Evolutionary conservation across 2,113 vertebrate genomes (phyloP), one percentile per base, ranked within the genome.

Genomic region (Phalacrocorax pelagicus): DNA sequence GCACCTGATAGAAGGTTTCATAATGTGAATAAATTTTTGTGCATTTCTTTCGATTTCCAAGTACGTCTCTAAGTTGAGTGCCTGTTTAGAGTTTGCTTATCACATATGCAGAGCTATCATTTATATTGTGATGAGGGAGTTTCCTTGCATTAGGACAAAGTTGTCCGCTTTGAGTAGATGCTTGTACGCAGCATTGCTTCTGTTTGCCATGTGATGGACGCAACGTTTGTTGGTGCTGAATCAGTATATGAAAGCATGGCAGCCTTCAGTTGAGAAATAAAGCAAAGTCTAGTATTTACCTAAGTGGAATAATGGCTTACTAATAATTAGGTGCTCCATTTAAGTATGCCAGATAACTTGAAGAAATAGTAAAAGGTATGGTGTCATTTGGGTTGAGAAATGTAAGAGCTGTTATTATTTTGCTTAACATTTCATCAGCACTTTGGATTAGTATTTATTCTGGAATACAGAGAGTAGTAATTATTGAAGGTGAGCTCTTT

Each of bases 391-490:
- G 15, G 10, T 79, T 96, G 72, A 59, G 82, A 88, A 85, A 90
- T 0, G 0, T 66, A 72, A 70, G 38, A 88, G 52, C 51, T 95
- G 69, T 21, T 67, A 63, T 78, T 95, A 36, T 40, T 95, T 92
- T 49, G 29, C 58, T 61, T 88, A 67, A 32, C 6, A 3, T 94
- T 94, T 95, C 69, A 36, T 95, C 30, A 81, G 66, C 34, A 19
- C 49, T 94, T 91, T 26, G 86, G 46, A 36, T 78, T 93, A 88
- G 52, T 88, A 38, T 74, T 95, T 94, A 71, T 81, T 83, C n/a
- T 67, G 74, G 81, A 90, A 77, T 67, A 57, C 12, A 61, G 72
- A 62, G n/a, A 59, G 14, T 47, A 74, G 34, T 74, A 88, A 71
- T 93, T 94, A 92, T 8, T 73, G 57, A 75, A 75, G 38, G 20